Evolutionary conservation across 2,888 invertebrate genomes (phyloP), one percentile per base, ranked within the genome.

Genomic region (Isoperla grammatica): DNA sequence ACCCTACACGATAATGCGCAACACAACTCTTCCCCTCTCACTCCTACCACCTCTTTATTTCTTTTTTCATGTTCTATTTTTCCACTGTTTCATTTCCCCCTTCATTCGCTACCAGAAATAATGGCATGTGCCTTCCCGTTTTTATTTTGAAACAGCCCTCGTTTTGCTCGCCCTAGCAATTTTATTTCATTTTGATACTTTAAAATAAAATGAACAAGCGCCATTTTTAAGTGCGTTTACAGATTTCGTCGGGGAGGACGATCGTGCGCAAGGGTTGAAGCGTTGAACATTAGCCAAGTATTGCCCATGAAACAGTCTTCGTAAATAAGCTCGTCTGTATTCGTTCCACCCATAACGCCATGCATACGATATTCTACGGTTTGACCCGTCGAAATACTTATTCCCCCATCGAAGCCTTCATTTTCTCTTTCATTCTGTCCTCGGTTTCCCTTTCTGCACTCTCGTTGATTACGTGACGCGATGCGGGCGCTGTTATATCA

Each of bases 181-280:
- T 53, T 53, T 53, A 53, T 53, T 53, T 53, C 53, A 53, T 53
- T 53, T 53, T 53, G 53, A 53, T 53, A 39, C 37, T 53, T 53
- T 53, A 19, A 53, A 53, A 53, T 53, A 53, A 53, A 53, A 53
- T 53, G 53, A 53, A 53, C 53, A 53, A 20, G 37, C 53, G 53
- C 53, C 53, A 53, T 53, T 53, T 53, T 53, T 53, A 53, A 53
- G 53, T 53, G 53, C 53, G 53, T 53, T 53, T 53, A 53, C 53
- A 53, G 53, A 53, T 53, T 53, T 53, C 20, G 4, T 29, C 29
- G 53, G 39, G 6, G 53, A 37, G 37, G 39, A 15, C 53, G 39
- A 17, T 12, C 39, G 8, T 17, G 53, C 4, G 50, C 13, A n/a
- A 29, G 29, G 8, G 29, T 29, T 29, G 29, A 29, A 29, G 29